Evolutionary conservation across 2,888 invertebrate species (phyloP), one percentile per base, ranked within the genome.

Genomic region (Chrysolina americana): DNA sequence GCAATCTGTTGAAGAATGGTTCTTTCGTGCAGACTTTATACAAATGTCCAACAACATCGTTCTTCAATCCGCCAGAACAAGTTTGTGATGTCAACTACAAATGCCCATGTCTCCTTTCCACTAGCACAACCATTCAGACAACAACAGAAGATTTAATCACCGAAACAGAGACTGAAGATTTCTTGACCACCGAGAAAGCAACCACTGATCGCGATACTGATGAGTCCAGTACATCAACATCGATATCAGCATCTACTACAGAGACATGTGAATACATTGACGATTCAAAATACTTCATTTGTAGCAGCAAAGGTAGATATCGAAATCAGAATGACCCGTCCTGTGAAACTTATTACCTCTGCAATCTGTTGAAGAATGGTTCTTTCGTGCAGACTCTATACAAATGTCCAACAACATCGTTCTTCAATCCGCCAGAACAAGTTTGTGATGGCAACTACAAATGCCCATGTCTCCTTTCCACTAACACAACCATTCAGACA

Each of bases 371-470:
- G 15, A 74, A 70, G 9, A 81, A 81, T 73, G 80, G 80, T 28
- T 48, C 56, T 2, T 84, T 84, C 0, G 73, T 41, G 8, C 47
- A 65, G 11, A 65, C 41, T 8, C 23, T 19, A 28, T 66, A 74
- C 6, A 56, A 6, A 4, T 74, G 74, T 47, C 66, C 66, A 6
- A 0, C 19, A 15, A 23, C 36, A 28, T 69, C 76, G 0, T 84
- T 88, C 2, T 90, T 90, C 76, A 89, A 83, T 83, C 89, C 89
- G 0, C 79, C 75, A 2, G 62, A 85, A n/a, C 76, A 72, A 13
- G 13, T 86, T 17, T 90, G 90, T 79, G 89, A 90, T 4, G 81
- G 87, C 1, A 81, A 77, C 36, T 90, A 89, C 73, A 86, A 83
- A 13, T 90, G 90, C 82, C 79, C 48, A 8, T 75, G 71, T 68